A percentile compares a stretch with the other conserved stretches of the same genome.
Conservation (phyloP, 2,888 invertebrate genomes). For the Hybos culiciformis region DNA sequence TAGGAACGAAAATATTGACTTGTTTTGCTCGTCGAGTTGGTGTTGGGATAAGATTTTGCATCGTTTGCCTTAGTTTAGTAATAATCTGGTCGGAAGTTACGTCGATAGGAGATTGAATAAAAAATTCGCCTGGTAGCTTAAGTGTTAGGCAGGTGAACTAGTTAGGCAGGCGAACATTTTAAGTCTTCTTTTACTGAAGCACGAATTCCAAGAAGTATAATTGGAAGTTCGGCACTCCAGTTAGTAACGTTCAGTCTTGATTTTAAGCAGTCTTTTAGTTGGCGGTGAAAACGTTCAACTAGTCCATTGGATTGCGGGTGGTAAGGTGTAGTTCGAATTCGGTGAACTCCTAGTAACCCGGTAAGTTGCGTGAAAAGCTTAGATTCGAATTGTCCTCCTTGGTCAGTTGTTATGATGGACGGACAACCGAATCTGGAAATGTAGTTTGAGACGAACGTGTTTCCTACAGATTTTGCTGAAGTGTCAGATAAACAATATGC, state of each 20-base stretch:
- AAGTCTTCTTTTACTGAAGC: conserved; percentile 3
- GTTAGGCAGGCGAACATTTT: conserved; percentile 6
- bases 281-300: conserved; percentile 30
- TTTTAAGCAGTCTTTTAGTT: conserved; percentile 25
- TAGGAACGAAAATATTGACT: no score
- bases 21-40: no score
- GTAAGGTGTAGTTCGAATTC: conserved; percentile 21
- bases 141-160: conserved; percentile 6
- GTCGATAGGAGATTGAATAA: no score
- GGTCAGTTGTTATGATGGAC: conserved; percentile 5
- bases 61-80: no score
- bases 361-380: conserved; percentile 18
- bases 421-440: conserved; percentile 1
- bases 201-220: background rate
- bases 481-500: background rate
- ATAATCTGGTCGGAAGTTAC: no score
- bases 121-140: background rate
- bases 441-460: background rate
- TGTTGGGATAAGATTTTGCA: no score
- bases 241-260: background rate
- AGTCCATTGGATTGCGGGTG: conserved; percentile 29
- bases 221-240: background rate
- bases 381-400: conserved; percentile 25
- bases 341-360: conserved; percentile 18
- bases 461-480: background rate